Conservation (phyloP, 2,888 invertebrate species). For the Tiliacea aurago region DNA sequence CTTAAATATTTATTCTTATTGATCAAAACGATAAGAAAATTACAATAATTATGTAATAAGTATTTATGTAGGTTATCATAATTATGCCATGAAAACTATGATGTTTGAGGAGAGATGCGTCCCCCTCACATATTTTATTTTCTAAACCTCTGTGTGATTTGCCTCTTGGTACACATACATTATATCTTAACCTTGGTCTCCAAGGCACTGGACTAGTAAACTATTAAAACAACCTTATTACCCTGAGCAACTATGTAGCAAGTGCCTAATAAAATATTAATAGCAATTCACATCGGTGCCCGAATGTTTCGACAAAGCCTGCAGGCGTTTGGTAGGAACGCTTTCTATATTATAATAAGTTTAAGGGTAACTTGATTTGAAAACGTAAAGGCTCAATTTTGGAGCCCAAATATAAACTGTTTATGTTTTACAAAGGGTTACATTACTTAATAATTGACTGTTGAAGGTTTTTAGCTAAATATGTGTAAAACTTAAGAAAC, state of each 20-base stretch:
- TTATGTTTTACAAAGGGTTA: conserved; percentile 2
- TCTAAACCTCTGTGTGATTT: too few relatives aligned
- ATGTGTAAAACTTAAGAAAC: background rate
- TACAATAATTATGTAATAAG: too few relatives aligned
- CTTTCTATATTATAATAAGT: conserved; percentile 9
- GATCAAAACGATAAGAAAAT: too few relatives aligned
- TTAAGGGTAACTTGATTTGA: conserved; percentile 1
- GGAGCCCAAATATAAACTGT: background rate
- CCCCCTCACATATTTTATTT: too few relatives aligned
- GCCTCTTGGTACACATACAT: background rate
- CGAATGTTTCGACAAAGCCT: conserved; percentile 37
- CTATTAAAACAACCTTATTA: conserved; percentile 11
- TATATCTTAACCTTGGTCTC: background rate
- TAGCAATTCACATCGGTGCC: conserved; percentile 43
- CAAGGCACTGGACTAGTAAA: conserved; percentile 19
- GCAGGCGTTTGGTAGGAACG: conserved; percentile 51
- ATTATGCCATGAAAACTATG: too few relatives aligned
- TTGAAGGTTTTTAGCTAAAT: conserved; percentile 1
- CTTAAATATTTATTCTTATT: too few relatives aligned
- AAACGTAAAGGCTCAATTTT: conserved; percentile 8
- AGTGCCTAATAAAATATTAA: conserved; percentile 57
- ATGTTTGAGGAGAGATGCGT: too few relatives aligned
- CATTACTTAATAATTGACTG: conserved; percentile 2
- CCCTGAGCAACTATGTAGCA: conserved; percentile 5
- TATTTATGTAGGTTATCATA: too few relatives aligned